These are phyloP conservation scores for Myiothlypis coronata DNA, from an alignment of 2,797 vertebrate genomes.

Conservation along the genomic window DNA sequence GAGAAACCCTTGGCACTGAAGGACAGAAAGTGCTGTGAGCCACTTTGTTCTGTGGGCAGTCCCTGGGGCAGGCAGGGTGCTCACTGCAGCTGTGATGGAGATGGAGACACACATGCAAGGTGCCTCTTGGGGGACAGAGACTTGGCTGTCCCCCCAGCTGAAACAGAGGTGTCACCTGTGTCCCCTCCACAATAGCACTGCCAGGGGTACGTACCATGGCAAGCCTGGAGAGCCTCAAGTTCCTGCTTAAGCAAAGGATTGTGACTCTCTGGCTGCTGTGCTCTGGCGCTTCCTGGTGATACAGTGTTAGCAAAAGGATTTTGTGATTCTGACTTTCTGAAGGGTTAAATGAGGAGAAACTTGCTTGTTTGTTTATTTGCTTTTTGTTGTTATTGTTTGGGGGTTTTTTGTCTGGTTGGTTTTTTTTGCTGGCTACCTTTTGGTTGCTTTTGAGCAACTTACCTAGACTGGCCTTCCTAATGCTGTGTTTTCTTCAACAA, in stretches of 20 bases:
- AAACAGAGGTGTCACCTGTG: accelerated
- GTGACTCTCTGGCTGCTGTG: not conserved
- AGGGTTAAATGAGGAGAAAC: not conserved
- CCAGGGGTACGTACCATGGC: accelerated
- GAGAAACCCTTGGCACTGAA: not conserved
- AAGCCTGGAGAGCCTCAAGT: not conserved
- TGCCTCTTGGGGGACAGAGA: not conserved
- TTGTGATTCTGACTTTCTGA: not conserved
- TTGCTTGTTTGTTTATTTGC: not conserved
- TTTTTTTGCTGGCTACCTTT: not conserved
- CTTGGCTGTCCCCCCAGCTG: not conserved
- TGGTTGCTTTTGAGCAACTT: not conserved
- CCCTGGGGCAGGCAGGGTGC: not conserved
- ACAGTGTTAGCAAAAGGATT: not conserved
- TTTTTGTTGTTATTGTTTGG: not conserved
- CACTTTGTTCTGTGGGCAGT: not conserved
- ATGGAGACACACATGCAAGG: too few species aligned
- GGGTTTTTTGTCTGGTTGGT: not conserved
- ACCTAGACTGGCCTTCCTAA: not conserved
- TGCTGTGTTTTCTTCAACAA: not conserved
- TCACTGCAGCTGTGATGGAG: accelerated
- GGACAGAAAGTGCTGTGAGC: not conserved
- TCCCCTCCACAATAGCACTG: accelerated
- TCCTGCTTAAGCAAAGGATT: accelerated
- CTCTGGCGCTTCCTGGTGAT: not conserved